Evolutionary conservation across 2,113 vertebrate genomes (phyloP).

Genomic region (Lathamus discolor): DNA sequence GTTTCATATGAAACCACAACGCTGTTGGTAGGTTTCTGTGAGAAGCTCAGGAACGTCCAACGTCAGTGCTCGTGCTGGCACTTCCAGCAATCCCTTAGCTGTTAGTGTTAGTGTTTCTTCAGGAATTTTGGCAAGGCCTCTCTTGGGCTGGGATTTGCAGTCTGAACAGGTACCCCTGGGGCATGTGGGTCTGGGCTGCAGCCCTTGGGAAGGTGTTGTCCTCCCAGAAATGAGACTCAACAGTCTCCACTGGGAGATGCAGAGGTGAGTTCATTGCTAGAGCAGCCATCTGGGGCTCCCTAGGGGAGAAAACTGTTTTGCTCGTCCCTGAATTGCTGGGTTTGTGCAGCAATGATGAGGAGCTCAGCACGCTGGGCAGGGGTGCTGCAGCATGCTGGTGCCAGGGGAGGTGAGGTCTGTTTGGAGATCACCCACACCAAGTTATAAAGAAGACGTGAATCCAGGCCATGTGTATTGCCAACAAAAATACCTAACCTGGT

Average conservation of each 20-base stretch:
- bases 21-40: not conserved
- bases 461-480: not conserved
- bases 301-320: not conserved
- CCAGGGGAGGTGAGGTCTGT: not conserved
- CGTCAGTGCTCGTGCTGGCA: fast-evolving
- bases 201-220: not conserved
- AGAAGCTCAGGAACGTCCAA: not conserved
- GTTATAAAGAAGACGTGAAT: not conserved
- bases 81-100: not conserved
- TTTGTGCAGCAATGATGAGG: not conserved
- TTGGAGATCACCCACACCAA: not conserved
- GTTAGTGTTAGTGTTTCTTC: not conserved
- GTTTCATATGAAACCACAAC: not conserved
- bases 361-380: fast-evolving
- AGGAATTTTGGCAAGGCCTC: not conserved
- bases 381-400: not conserved
- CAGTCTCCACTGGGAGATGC: not conserved
- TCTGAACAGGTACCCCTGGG: not conserved
- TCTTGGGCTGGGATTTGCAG: not conserved
- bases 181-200: not conserved
- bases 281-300: not conserved
- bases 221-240: not conserved
- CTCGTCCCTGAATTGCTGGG: not conserved
- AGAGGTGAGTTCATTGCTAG: not conserved
- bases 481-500: not conserved